A percentile compares a stretch with the other conserved stretches of the same genome.
Conservation (phyloP, 2,888 invertebrate genomes). For the Morpho deidamia region DNA sequence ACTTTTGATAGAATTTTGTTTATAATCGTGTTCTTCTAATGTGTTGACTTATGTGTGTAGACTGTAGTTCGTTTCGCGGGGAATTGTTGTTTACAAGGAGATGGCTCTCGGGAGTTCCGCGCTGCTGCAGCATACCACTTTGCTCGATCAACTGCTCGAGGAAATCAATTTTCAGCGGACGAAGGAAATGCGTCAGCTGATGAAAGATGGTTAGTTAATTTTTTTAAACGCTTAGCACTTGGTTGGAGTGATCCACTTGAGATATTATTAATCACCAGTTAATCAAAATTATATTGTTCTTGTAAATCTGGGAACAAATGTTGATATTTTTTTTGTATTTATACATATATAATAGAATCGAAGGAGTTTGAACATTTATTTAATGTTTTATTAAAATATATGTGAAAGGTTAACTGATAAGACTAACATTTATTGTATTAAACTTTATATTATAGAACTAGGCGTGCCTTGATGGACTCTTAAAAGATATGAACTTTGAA, state of each 20-base stretch:
- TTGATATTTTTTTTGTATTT: no score
- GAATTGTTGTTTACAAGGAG: conserved; percentile 12
- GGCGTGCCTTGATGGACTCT: no score
- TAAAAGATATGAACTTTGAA: no score
- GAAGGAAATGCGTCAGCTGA: conserved; percentile 92
- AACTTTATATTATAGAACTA: no score
- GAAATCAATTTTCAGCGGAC: conserved; percentile 95
- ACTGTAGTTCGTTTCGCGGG: conserved; percentile 19
- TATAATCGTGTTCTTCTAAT: conserved; percentile 1
- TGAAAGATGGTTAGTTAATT: conserved; percentile 88
- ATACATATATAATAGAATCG: not conserved
- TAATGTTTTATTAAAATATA: no score
- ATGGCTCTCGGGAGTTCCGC: conserved; percentile 66
- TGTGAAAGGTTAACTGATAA: no score
- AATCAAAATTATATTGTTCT: no score
- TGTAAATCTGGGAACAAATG: no score
- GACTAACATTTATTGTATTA: no score
- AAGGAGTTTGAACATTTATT: not conserved
- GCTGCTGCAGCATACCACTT: conserved; percentile 77
- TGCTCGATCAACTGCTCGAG: conserved; percentile 91
- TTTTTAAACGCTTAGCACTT: not conserved
- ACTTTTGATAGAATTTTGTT: not conserved
- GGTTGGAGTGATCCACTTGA: not conserved
- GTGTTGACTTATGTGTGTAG: conserved; percentile 33
- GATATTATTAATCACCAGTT: no score